These are phyloP conservation scores for Eulemur macaco DNA, from an alignment of 2,113 vertebrate species.

Conservation along the genomic window DNA sequence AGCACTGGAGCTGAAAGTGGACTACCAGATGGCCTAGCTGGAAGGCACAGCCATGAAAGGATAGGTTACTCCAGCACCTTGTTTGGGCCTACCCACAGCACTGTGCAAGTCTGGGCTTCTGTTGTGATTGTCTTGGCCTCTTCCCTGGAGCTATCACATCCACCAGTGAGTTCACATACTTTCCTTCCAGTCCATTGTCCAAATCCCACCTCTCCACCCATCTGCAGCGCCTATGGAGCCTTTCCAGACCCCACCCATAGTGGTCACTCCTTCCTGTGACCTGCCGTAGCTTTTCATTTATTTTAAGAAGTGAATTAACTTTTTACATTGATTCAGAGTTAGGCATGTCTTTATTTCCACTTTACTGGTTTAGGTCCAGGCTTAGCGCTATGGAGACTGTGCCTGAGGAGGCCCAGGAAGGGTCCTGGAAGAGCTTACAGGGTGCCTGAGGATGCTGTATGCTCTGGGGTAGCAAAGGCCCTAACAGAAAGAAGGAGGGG, in stretches of 20 bases:
- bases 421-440: background rate
- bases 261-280: background rate
- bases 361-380: background rate
- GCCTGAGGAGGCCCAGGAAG: background rate
- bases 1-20: background rate
- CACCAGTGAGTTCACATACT: background rate
- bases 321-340: background rate
- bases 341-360: background rate
- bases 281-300: background rate
- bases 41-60: background rate
- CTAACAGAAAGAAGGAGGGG: background rate
- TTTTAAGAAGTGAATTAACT: conserved; percentile 17
- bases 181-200: background rate
- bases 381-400: background rate
- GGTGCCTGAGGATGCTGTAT: background rate
- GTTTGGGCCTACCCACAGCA: background rate
- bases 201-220: background rate
- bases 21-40: background rate
- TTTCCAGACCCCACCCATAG: background rate
- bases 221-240: background rate
- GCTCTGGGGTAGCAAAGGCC: background rate
- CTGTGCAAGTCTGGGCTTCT: background rate
- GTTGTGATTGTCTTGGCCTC: background rate
- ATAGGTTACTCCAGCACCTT: background rate
- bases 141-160: background rate